These are phyloP conservation scores for Notodonta ziczac DNA, from an alignment of 2,888 invertebrate genomes.

Conservation along the genomic window DNA sequence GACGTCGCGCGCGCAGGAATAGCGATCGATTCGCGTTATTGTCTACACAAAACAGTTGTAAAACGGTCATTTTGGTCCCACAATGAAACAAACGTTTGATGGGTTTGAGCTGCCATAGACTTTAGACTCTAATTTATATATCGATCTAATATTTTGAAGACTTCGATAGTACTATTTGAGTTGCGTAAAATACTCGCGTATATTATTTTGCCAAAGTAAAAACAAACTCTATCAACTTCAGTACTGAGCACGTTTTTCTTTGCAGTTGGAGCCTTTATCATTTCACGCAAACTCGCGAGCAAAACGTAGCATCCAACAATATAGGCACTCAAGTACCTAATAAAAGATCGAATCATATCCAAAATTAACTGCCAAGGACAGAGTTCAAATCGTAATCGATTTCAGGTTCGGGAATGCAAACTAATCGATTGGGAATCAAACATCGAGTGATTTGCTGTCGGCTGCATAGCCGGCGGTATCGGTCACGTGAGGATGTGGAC, in stretches of 20 bases:
- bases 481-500: conserved; percentile 18
- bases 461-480: neutral
- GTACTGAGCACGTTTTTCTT: too few species aligned
- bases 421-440: conserved; percentile 29
- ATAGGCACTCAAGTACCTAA: neutral
- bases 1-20: neutral
- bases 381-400: conserved; percentile 30
- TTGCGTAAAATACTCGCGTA: too few species aligned
- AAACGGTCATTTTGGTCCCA: neutral
- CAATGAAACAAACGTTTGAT: neutral
- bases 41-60: conserved; percentile 4
- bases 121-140: too few species aligned
- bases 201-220: too few species aligned
- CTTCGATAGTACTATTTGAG: too few species aligned
- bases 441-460: conserved; percentile 23
- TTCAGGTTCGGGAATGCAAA: conserved; percentile 21
- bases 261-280: too few species aligned
- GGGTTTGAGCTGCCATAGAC: too few species aligned
- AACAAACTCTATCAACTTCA: too few species aligned
- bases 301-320: neutral
- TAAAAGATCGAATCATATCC: neutral
- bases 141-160: too few species aligned
- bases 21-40: neutral
- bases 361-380: neutral
- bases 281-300: too few species aligned